Evolutionary conservation across 2,113 vertebrate genomes (phyloP).

Genomic region (Clupea harengus): DNA sequence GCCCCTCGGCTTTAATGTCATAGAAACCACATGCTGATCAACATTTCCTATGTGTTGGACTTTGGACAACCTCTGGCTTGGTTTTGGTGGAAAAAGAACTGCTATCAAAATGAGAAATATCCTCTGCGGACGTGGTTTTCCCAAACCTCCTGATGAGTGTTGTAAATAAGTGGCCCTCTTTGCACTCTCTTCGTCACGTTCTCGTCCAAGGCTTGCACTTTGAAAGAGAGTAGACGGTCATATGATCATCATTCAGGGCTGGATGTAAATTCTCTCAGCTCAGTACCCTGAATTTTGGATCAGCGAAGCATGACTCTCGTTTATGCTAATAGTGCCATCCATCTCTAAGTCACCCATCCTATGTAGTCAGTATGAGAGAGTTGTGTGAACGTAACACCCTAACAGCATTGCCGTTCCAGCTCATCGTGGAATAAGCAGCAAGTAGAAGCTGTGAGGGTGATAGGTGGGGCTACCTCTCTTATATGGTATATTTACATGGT

Average conservation of each 20-base stretch:
- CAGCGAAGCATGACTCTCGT: background rate
- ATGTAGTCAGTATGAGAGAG: background rate
- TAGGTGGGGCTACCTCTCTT: background rate
- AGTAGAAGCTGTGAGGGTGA: background rate
- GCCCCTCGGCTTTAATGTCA: slow-evolving; percentile 41
- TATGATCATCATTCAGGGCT: background rate
- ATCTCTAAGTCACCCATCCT: background rate
- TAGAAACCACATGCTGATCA: slow-evolving; percentile 43
- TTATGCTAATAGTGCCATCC: background rate
- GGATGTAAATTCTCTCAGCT: background rate
- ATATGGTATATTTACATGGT: background rate
- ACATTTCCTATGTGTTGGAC: slow-evolving; percentile 20
- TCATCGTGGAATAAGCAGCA: background rate
- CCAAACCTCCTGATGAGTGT: background rate
- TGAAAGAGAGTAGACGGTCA: background rate
- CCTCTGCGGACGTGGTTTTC: background rate
- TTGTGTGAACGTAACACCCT: background rate
- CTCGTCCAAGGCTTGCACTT: background rate
- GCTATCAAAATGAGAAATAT: slow-evolving; percentile 10
- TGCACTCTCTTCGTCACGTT: background rate
- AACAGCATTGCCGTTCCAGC: background rate
- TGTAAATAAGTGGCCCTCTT: background rate
- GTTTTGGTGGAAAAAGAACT: slow-evolving; percentile 22
- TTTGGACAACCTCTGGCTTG: slow-evolving; percentile 19
- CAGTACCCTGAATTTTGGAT: background rate